Base-by-base conservation (phyloP, 2,888 invertebrate genomes). In the Megalurothrips usitatus region DNA sequence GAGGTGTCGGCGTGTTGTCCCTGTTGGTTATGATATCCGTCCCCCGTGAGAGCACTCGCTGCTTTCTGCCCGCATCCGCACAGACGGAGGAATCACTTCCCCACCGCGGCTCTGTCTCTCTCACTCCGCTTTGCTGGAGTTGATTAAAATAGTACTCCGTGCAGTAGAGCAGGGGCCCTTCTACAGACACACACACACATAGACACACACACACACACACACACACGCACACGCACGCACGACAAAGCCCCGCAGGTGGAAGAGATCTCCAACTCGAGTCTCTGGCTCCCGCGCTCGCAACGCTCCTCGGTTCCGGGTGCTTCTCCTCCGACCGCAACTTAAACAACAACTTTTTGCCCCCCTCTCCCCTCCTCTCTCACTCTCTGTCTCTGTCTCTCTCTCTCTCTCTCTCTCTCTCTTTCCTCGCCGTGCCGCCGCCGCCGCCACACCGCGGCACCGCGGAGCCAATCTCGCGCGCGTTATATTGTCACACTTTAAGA, bases 261-360 rank as follows among this genome's bases (percentile, higher is more conserved):
- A 58, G 58, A 58, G 58, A 58, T 58, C 58, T 58, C 58, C 10
- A 58, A 43, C 34, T 43, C 34, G 34, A 43, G 3, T 2, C 34
- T 43, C 34, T n/a, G n/a, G n/a, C n/a, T n/a, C n/a, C n/a, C n/a
- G n/a, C n/a, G 34, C 34, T 43, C 34, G 34, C 34, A n/a, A 43
- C 34, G 34, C 34, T 43, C 34, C 34, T 43, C 34, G 34, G 34
- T 43, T 43, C 34, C 34, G 34, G 34, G 6, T 17, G 58, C 58
- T 58, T n/a, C 58, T 58, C 58, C 68, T 75, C 26, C 68, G 26
- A 11, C 26, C 68, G 68, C 68, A 75, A 75, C 68, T 75, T 75
- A 75, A 75, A 75, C 68, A 75, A 75, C 68, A 75, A 75, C 68
- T 75, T 75, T 75, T 75, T 75, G 68, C 26, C n/a, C 58, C 6